phyloP scores from a whole-genome alignment of 2,888 invertebrate genomes.

The Chloroclysta siterata region DNA sequence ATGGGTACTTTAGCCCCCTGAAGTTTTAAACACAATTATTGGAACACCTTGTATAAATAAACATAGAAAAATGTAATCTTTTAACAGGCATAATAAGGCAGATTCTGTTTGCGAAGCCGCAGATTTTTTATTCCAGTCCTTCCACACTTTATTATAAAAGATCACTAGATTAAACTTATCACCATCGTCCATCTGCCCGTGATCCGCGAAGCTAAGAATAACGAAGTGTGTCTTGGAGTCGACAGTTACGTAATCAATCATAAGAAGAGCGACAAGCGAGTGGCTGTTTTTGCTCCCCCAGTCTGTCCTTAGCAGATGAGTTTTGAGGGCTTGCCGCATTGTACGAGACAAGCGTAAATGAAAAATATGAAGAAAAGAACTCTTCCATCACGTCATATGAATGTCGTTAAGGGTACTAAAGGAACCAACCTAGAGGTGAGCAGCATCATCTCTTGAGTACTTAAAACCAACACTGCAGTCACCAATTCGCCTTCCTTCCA shows the following conservation, averaged over 20 bases:
- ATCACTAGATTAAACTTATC: conserved; percentile 31
- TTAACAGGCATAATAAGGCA: no score
- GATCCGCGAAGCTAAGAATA: conserved; percentile 54
- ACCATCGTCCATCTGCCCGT: conserved; percentile 45
- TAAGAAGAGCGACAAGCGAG: conserved; percentile 57
- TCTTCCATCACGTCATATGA: no score
- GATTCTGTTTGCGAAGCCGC: conserved; percentile 8
- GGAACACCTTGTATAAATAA: no score
- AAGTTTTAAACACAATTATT: no score
- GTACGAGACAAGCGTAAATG: conserved; percentile 21
- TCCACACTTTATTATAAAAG: conserved; percentile 16
- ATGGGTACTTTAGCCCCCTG: no score
- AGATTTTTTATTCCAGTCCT: conserved; percentile 17
- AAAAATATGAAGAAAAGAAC: neutral
- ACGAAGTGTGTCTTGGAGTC: conserved; percentile 53
- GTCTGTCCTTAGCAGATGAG: conserved; percentile 65
- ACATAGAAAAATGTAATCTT: no score
- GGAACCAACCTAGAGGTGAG: no score
- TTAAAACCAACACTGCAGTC: no score
- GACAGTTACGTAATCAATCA: conserved; percentile 65
- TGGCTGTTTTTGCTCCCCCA: conserved; percentile 62
- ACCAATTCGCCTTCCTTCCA: no score
- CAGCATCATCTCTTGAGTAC: no score
- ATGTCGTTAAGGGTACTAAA: no score
- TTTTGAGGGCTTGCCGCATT: conserved; percentile 36